Conservation (phyloP, 2,888 invertebrate species). For the Drosophila quasianomalipes region DNA sequence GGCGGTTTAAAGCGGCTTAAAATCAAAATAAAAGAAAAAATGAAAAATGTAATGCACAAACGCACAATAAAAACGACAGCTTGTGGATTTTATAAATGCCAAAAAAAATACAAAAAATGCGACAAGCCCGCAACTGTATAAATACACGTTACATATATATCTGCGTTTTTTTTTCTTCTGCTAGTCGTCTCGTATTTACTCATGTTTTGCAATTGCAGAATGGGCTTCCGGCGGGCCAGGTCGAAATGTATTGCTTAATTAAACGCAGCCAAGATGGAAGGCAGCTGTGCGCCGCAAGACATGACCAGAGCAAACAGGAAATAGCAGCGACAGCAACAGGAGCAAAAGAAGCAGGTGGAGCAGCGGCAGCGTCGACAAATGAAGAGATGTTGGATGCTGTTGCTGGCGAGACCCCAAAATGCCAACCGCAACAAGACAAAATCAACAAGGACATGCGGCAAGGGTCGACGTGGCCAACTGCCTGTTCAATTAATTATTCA, state of each 20-base stretch:
- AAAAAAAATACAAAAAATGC: neutral
- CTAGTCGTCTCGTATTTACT: slow-evolving; percentile 16
- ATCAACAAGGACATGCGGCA: slow-evolving; percentile 56
- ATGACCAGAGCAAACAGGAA: slow-evolving; percentile 50
- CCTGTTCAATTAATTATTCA: slow-evolving; percentile 81
- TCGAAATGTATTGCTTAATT: slow-evolving; percentile 64
- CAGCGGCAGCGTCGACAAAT: slow-evolving; percentile 20
- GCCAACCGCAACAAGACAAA: slow-evolving; percentile 65
- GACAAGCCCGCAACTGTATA: slow-evolving; percentile 2
- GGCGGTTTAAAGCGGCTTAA: slow-evolving; percentile 79
- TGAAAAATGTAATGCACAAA: slow-evolving; percentile 35
- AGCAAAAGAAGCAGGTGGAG: slow-evolving; percentile 1
- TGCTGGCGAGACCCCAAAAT: slow-evolving; percentile 45
- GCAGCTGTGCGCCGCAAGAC: slow-evolving; percentile 52
- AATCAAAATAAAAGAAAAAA: slow-evolving; percentile 24
- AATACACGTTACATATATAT: neutral
- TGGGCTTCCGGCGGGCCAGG: slow-evolving; percentile 37
- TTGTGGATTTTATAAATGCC: slow-evolving; percentile 6
- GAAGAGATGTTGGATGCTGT: slow-evolving; percentile 22
- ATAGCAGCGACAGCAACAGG: slow-evolving; percentile 6
- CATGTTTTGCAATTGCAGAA: slow-evolving; percentile 30
- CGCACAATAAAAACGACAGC: slow-evolving; percentile 32
- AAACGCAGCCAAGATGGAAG: slow-evolving; percentile 41
- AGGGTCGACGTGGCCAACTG: slow-evolving; percentile 37
- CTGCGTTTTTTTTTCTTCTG: neutral